These are phyloP conservation scores for Iguana delicatissima DNA, from an alignment of 2,797 vertebrate species.

Conservation along the genomic window DNA sequence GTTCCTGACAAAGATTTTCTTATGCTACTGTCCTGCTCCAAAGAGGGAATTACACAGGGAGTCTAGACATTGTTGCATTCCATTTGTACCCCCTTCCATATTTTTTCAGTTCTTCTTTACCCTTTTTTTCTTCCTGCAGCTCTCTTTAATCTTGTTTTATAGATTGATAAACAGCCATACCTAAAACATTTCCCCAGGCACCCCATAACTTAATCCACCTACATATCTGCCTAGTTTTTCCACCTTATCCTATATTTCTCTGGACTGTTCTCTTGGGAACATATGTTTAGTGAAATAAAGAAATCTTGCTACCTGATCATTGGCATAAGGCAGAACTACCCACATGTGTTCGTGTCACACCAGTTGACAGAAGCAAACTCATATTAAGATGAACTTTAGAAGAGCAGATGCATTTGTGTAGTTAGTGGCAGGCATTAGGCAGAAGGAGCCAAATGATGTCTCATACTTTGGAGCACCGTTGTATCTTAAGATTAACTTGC, in stretches of 20 bases:
- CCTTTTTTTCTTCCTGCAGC: too few relatives aligned
- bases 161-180: not conserved
- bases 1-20: too few relatives aligned
- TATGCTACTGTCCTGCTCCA: too few relatives aligned
- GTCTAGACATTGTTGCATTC: too few relatives aligned
- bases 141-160: not conserved
- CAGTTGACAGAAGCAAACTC: not conserved
- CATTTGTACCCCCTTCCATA: too few relatives aligned
- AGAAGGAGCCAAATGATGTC: not conserved
- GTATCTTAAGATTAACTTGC: not conserved
- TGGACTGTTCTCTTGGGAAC: conserved; percentile 1
- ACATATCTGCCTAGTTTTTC: not conserved
- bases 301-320: not conserved
- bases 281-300: conserved; percentile 5
- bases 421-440: not conserved
- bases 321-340: not conserved
- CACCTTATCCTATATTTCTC: not conserved
- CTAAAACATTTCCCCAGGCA: conserved; percentile 7
- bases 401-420: not conserved
- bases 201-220: not conserved
- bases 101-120: not conserved
- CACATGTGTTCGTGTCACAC: not conserved
- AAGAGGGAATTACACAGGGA: too few relatives aligned
- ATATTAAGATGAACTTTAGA: not conserved
- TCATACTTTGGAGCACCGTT: not conserved